phyloP scores from a whole-genome alignment of 1,140 invertebrate genomes.

The Vanessa atalanta region DNA sequence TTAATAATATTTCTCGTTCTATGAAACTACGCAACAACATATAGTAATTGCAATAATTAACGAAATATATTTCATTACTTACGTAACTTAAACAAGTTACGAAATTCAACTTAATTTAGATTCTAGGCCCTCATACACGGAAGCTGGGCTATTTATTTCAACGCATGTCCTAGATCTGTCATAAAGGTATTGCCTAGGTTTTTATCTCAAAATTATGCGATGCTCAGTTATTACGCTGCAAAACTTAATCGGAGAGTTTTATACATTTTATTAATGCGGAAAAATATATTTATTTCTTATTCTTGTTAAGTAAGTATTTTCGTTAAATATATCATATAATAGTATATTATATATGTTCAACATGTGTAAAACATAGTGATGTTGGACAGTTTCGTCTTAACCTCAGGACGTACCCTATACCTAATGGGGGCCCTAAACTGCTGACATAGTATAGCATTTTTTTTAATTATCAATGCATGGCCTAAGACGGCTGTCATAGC shows the following conservation, averaged over 20 bases:
- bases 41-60: slow-evolving; percentile 16
- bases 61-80: neutral
- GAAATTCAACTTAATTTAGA: slow-evolving; percentile 19
- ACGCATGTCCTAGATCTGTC: slow-evolving; percentile 27
- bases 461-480: too few relatives aligned
- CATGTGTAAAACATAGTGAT: too few relatives aligned
- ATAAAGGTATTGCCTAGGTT: slow-evolving; percentile 18
- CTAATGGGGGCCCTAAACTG: too few relatives aligned
- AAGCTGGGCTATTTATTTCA: slow-evolving; percentile 4
- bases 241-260: neutral
- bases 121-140: slow-evolving; percentile 25
- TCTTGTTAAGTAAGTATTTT: too few relatives aligned
- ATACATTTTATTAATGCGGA: neutral
- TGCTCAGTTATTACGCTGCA: neutral
- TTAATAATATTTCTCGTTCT: too few relatives aligned
- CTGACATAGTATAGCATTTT: too few relatives aligned
- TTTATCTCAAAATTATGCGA: neutral
- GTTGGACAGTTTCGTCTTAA: too few relatives aligned
- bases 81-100: neutral
- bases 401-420: too few relatives aligned
- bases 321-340: too few relatives aligned
- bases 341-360: too few relatives aligned
- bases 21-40: neutral
- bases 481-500: too few relatives aligned
- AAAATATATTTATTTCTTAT: neutral